These are phyloP conservation scores for Triplophysa dalaica DNA, from an alignment of 2,113 vertebrate genomes.

Conservation along the genomic window DNA sequence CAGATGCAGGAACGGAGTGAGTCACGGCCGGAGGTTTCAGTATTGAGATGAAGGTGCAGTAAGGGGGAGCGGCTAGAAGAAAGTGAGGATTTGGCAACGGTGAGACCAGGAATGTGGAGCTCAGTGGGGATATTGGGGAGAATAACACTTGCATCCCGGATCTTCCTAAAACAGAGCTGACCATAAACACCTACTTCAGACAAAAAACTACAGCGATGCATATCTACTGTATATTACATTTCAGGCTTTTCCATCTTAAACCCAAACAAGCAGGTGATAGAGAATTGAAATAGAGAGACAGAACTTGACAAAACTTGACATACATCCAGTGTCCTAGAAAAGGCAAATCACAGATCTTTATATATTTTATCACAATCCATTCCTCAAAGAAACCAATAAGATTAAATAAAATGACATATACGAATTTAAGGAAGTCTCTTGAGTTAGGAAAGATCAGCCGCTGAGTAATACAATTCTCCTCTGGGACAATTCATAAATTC, in stretches of 20 bases:
- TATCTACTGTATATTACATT: background rate
- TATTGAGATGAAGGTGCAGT: slow-evolving; percentile 10
- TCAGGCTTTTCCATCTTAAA: background rate
- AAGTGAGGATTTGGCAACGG: slow-evolving; percentile 18
- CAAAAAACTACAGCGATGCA: background rate
- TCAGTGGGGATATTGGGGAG: background rate
- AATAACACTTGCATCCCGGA: background rate
- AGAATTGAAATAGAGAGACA: no score
- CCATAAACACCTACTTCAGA: background rate
- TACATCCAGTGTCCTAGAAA: no score
- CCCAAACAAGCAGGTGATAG: no score
- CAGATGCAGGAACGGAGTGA: background rate
- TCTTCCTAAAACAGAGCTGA: background rate
- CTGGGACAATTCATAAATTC: background rate
- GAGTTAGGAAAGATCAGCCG: background rate
- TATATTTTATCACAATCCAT: no score
- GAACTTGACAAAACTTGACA: no score
- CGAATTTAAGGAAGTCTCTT: background rate
- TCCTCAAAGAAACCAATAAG: background rate
- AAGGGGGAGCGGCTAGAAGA: slow-evolving; percentile 8
- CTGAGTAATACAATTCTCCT: background rate
- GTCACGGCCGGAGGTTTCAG: background rate
- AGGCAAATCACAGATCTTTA: no score
- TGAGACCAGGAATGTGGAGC: background rate
- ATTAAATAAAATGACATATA: background rate